These are phyloP conservation scores for Meiosimyza decipiens DNA, from an alignment of 2,888 invertebrate genomes.

Conservation along the genomic window DNA sequence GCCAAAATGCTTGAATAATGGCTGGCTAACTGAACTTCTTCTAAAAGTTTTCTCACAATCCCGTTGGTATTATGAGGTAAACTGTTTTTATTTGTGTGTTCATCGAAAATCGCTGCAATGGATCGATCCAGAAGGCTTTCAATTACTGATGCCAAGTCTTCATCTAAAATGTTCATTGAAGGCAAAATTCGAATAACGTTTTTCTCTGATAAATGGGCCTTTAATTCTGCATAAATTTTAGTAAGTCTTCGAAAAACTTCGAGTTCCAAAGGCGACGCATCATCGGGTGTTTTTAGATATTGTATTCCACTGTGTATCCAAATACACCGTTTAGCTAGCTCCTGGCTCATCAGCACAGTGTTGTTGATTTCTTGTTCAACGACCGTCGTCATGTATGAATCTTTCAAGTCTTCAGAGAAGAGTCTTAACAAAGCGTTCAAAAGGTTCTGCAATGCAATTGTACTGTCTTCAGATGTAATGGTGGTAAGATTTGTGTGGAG, in stretches of 20 bases:
- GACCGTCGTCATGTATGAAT: constrained; percentile 83
- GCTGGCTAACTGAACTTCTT: constrained; percentile 77
- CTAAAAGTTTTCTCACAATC: constrained; percentile 79
- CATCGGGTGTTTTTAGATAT: constrained; percentile 68
- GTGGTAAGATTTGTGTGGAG: constrained; percentile 69
- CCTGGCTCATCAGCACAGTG: constrained; percentile 82
- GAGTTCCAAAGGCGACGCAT: constrained; percentile 70
- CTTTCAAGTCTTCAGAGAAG: constrained; percentile 80
- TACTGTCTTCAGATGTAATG: constrained; percentile 55
- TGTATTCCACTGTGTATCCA: constrained; percentile 79
- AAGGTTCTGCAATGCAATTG: constrained; percentile 72
- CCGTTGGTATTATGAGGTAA: constrained; percentile 74
- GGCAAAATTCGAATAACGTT: constrained; percentile 75
- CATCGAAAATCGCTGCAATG: constrained; percentile 77
- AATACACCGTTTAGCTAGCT: constrained; percentile 81
- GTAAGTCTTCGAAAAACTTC: constrained; percentile 78
- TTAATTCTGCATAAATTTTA: constrained; percentile 78
- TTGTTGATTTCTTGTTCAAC: constrained; percentile 87
- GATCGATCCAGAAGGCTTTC: constrained; percentile 76
- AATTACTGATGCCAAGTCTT: constrained; percentile 70
- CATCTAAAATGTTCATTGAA: constrained; percentile 61
- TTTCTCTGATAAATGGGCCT: constrained; percentile 79
- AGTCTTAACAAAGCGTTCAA: constrained; percentile 77
- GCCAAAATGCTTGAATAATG: constrained; percentile 76
- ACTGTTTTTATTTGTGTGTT: constrained; percentile 72